A percentile compares a stretch with the other conserved stretches of the same genome.
These are phyloP conservation scores for Liparis tanakae DNA, from an alignment of 2,797 vertebrate species.

Conservation along the genomic window DNA sequence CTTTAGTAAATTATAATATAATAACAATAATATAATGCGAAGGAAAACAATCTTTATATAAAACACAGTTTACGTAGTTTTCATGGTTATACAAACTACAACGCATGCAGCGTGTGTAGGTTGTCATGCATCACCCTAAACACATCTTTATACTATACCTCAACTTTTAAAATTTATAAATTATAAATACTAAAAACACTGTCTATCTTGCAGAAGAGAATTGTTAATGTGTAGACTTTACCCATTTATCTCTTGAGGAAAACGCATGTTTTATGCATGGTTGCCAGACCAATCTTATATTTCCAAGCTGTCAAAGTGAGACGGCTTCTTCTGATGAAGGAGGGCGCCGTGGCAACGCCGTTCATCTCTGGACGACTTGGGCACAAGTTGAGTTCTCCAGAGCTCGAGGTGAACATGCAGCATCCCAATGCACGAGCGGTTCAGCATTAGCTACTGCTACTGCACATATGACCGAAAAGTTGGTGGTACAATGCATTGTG, in stretches of 20 bases:
- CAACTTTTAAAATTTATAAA: constrained; percentile 21
- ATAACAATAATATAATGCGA: background rate
- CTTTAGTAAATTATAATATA: background rate
- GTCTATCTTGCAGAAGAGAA: constrained; percentile 34
- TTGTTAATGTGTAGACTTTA: constrained; percentile 49
- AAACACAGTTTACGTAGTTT: constrained; percentile 13
- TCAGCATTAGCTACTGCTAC: background rate
- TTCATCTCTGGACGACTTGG: constrained; percentile 4
- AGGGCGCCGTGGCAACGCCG: background rate
- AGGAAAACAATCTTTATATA: background rate
- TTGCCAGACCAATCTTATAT: constrained; percentile 15
- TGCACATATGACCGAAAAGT: background rate
- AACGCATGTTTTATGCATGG: constrained; percentile 56
- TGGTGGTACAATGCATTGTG: background rate
- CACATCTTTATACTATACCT: constrained; percentile 25
- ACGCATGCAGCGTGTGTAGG: background rate
- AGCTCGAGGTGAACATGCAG: constrained; percentile 3
- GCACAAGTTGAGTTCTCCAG: background rate
- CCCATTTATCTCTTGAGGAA: constrained; percentile 28
- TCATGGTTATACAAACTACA: background rate
- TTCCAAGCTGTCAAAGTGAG: constrained; percentile 9
- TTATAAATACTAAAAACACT: constrained; percentile 39
- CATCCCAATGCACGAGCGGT: background rate
- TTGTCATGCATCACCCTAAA: constrained; percentile 15
- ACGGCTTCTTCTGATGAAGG: constrained; percentile 6